A percentile compares a stretch with the other conserved stretches of the same genome.
These are phyloP conservation scores for Diplazon laetatorius DNA, from an alignment of 2,888 invertebrate genomes.

Conservation along the genomic window DNA sequence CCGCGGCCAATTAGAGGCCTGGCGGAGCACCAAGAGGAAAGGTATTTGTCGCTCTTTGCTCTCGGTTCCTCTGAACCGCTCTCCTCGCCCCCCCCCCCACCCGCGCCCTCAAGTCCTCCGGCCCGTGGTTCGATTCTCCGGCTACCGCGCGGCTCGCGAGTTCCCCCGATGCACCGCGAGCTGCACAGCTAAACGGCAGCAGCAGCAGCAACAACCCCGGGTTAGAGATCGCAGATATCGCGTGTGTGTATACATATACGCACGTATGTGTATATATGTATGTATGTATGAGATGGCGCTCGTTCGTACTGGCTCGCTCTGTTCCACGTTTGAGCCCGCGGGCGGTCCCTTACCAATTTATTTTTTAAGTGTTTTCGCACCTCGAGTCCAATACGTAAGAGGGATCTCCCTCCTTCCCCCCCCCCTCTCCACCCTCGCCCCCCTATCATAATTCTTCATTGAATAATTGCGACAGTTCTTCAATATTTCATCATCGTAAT, in stretches of 20 bases:
- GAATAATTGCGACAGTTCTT: constrained; percentile 20
- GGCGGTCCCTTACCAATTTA: constrained; percentile 34
- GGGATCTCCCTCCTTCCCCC: too few species aligned
- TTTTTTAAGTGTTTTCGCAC: constrained; percentile 39
- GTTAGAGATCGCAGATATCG: constrained; percentile 57
- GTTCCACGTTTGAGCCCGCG: constrained; percentile 8
- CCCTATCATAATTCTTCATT: constrained; percentile 36
- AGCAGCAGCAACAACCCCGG: constrained; percentile 36
- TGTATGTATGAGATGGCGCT: constrained; percentile 25
- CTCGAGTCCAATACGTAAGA: constrained; percentile 31
- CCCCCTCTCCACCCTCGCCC: too few species aligned
- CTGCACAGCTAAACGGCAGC: constrained; percentile 54
- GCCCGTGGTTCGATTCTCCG: constrained; percentile 30
- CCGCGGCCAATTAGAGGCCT: constrained; percentile 63
- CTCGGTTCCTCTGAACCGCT: constrained; percentile 9
- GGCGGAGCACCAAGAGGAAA: constrained; percentile 52
- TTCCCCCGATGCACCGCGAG: constrained; percentile 56
- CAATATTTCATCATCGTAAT: constrained; percentile 18
- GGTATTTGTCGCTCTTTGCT: constrained; percentile 31
- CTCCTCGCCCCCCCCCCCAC: too few species aligned
- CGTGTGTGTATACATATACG: constrained; percentile 27
- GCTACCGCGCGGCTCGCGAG: constrained; percentile 50
- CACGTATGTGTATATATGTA: constrained; percentile 30
- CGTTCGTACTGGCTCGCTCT: constrained; percentile 17
- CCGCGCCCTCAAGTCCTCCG: too few species aligned